Evolutionary conservation across 2,888 invertebrate species (phyloP), one percentile per base, ranked within the genome.

Genomic region (Caenorhabditis macrosperma): DNA sequence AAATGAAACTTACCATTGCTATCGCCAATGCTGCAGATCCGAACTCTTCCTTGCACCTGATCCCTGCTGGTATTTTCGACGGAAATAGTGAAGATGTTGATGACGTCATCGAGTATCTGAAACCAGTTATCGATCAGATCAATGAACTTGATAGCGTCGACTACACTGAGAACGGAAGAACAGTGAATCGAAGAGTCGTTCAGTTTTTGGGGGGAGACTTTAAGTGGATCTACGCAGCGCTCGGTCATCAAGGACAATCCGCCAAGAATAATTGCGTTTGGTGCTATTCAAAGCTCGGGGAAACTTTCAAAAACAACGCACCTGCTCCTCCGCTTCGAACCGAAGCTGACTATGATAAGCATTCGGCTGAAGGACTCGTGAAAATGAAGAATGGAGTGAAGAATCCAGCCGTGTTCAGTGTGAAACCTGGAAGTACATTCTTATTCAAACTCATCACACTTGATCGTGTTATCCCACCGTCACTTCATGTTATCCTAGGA

Each of bases 231-330:
- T 55, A 26, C 20, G 15, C 38, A 1, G 26, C 46, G 30, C 9
- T 55, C 1, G 72, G 72, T 15, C 72, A 72, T 28, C 30, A 41
- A 46, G 72, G 72, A 22, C 22, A n/a, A 5, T 15, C 33, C 1
- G 7, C 55, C 0, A 10, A 1, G 10, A 22, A 35, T 22, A 26
- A 9, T n/a, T 72, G 72, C 24, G 6, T 41, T 12, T 24, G n/a
- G 0, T 72, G 72, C 17, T 17, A 46, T 26, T 9, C 9, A 2
- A 24, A 10, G 2, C 17, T 1, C 55, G 6, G 4, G 20, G 20
- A 33, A 30, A 26, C 2, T 15, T 1, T 5, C 1, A 6, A 57
- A 57, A 4, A 35, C 22, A 9, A 17, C 22, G 22, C 20, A 2
- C 10, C 22, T 4, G 30, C 12, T 7, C 6, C 22, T 7, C 1